A percentile compares a stretch with the other conserved stretches of the same genome.
These are phyloP conservation scores for Notothenia coriiceps DNA, from an alignment of 2,113 vertebrate species.

Conservation along the genomic window DNA sequence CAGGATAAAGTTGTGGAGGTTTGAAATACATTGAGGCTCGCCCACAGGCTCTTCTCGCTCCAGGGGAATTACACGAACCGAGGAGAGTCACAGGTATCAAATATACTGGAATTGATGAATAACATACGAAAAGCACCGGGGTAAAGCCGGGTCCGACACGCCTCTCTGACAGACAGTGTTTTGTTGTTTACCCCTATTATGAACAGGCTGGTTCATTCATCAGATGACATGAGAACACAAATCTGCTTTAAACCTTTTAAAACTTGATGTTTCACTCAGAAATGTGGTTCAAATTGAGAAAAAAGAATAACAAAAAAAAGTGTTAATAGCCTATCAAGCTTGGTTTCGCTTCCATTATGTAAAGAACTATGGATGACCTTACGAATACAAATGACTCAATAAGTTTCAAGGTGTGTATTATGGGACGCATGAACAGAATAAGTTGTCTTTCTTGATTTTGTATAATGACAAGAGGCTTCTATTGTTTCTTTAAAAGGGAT, in stretches of 20 bases:
- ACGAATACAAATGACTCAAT: neutral
- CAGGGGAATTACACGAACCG: neutral
- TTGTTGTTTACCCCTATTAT: neutral
- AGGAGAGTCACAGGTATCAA: conserved; percentile 20
- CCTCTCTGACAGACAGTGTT: neutral
- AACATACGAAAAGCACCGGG: neutral
- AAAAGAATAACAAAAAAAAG: too few species aligned
- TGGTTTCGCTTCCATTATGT: too few species aligned
- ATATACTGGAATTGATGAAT: conserved; percentile 20
- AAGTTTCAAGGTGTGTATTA: neutral
- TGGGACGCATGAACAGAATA: neutral
- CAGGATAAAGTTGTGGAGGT: conserved; percentile 42
- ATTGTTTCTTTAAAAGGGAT: neutral
- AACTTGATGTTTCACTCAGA: too few species aligned
- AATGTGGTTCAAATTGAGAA: too few species aligned
- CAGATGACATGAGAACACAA: neutral
- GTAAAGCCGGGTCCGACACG: rapidly evolving
- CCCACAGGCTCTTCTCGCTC: neutral
- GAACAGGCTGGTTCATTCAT: neutral
- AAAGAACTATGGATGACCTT: too few species aligned
- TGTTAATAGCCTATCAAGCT: neutral
- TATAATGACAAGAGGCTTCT: neutral
- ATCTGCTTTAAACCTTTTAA: neutral
- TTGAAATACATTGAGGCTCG: neutral
- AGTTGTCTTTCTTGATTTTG: neutral